Conservation (phyloP, 2,113 vertebrate species). For the Channa maculata region DNA sequence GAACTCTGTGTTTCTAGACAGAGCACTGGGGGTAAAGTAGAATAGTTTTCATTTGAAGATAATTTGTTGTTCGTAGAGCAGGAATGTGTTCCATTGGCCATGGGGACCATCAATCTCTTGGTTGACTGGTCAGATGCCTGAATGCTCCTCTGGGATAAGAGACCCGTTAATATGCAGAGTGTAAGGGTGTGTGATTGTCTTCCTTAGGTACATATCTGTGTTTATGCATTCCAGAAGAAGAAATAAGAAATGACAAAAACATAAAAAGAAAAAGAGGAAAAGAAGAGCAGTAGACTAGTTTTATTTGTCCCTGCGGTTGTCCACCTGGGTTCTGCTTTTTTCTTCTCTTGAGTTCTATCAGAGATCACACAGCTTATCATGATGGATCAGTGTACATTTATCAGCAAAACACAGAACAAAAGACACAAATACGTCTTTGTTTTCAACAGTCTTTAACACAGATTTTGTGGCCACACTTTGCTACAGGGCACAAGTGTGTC, state of each 20-base stretch:
- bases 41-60: conserved; percentile 86
- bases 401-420: conserved; percentile 57
- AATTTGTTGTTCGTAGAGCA: conserved; percentile 88
- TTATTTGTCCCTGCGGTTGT: neutral
- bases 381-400: conserved; percentile 71
- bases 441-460: neutral
- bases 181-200: conserved; percentile 19
- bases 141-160: conserved; percentile 84
- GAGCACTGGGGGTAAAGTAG: conserved; percentile 88
- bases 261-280: neutral
- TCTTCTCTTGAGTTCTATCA: conserved; percentile 63
- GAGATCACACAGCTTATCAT: conserved; percentile 73
- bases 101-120: conserved; percentile 89
- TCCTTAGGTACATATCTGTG: conserved; percentile 8
- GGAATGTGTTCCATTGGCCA: conserved; percentile 91
- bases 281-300: conserved; percentile 1
- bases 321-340: conserved; percentile 38
- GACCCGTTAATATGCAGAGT: conserved; percentile 46
- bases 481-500: neutral
- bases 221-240: conserved; percentile 25
- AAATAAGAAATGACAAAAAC: neutral
- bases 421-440: conserved; percentile 39
- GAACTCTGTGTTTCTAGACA: conserved; percentile 83
- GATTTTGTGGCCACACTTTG: conserved; percentile 4
- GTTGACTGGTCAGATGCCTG: conserved; percentile 89